A percentile compares a stretch with the other conserved stretches of the same genome.
Conservation (phyloP, 2,113 vertebrate species). For the Perca fluviatilis region DNA sequence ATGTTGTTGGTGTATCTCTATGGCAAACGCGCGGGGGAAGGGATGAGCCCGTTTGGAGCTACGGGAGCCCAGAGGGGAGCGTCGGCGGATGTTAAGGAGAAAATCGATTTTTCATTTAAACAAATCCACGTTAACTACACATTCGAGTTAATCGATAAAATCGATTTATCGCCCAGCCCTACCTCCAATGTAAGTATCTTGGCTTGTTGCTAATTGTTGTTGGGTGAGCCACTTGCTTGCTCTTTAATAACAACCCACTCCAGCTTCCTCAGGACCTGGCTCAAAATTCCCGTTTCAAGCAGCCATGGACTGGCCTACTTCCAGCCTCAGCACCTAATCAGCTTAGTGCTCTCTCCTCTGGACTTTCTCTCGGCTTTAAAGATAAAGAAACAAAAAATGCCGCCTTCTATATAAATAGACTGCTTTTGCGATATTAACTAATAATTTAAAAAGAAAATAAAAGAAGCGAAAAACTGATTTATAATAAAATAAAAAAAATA, state of each 20-base stretch:
- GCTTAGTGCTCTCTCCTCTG: conserved; percentile 48
- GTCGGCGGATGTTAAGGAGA: too few species aligned
- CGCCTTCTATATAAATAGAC: background rate
- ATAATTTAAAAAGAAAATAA: background rate
- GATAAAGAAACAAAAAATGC: conserved; percentile 26
- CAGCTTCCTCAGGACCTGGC: conserved; percentile 48
- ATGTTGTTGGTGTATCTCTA: too few species aligned
- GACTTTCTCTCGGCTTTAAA: conserved; percentile 39
- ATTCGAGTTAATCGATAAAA: too few species aligned
- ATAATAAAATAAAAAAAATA: background rate
- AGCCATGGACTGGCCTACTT: conserved; percentile 43
- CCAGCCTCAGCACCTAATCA: conserved; percentile 64
- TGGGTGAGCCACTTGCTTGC: conserved; percentile 37
- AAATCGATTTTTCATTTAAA: too few species aligned
- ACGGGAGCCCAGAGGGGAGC: too few species aligned
- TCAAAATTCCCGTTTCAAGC: conserved; percentile 53
- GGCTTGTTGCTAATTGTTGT: conserved; percentile 53
- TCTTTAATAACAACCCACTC: conserved; percentile 59
- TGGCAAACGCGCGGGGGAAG: too few species aligned
- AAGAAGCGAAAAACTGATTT: background rate
- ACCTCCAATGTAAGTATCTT: conserved; percentile 27
- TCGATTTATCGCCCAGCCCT: too few species aligned
- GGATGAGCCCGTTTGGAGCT: too few species aligned
- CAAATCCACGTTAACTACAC: too few species aligned
- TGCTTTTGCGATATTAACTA: conserved; percentile 7